phyloP scores from a whole-genome alignment of 2,888 invertebrate species.

The Hylaea fasciaria region DNA sequence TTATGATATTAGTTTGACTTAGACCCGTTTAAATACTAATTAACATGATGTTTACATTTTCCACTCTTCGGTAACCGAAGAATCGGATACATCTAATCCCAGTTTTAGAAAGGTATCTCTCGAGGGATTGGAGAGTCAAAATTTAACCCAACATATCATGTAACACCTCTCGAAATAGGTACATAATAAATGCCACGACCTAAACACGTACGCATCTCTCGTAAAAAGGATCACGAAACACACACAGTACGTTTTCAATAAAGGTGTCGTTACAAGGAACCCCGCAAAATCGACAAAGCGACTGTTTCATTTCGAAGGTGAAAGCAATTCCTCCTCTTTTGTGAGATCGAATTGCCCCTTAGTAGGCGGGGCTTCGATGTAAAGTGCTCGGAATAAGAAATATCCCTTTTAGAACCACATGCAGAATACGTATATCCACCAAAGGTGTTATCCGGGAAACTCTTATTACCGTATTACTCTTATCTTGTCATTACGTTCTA shows the following conservation, averaged over 20 bases:
- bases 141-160: slow-evolving; percentile 31
- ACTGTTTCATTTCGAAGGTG: slow-evolving; percentile 76
- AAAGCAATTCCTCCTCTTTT: slow-evolving; percentile 75
- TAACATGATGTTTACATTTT: slow-evolving; percentile 28
- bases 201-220: slow-evolving; percentile 52
- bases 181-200: slow-evolving; percentile 50
- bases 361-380: slow-evolving; percentile 69
- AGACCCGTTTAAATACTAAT: too few relatives aligned
- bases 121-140: slow-evolving; percentile 23
- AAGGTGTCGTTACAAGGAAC: slow-evolving; percentile 70
- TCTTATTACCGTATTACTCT: slow-evolving; percentile 20
- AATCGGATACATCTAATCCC: slow-evolving; percentile 25
- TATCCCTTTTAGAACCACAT: slow-evolving; percentile 55
- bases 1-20: too few relatives aligned
- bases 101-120: slow-evolving; percentile 29
- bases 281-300: slow-evolving; percentile 73
- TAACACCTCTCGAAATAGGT: slow-evolving; percentile 40
- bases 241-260: slow-evolving; percentile 70
- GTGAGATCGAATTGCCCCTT: slow-evolving; percentile 73
- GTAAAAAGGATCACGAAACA: slow-evolving; percentile 62
- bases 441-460: slow-evolving; percentile 47
- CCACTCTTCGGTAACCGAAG: slow-evolving; percentile 9
- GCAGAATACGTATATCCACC: slow-evolving; percentile 40
- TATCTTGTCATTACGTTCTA: slow-evolving; percentile 10
- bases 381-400: slow-evolving; percentile 61